Evolutionary conservation across 1,140 invertebrate species (phyloP), one percentile per base, ranked within the genome.

Genomic region (Xylocopa sonorina): DNA sequence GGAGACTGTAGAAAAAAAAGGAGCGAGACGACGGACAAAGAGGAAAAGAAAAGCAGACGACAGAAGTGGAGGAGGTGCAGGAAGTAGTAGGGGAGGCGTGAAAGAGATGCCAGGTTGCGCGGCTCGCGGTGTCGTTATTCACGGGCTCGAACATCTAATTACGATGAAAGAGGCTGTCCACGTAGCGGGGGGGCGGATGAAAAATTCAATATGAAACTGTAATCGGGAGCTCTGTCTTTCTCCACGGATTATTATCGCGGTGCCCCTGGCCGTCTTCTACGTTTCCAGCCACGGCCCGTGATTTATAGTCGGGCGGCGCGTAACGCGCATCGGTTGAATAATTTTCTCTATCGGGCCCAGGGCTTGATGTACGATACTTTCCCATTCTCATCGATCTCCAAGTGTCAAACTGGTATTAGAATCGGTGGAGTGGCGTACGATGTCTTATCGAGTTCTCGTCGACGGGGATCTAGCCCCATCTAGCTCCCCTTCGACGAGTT

Each of bases 311-410:
- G 82, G 57, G 69, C 50, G 55, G 38, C 57, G 24, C 43, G 67
- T 62, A 74, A 55, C 43, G 60, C 53, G 32, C 68, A 43, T 50
- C 63, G 57, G 43, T 60, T 53, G 69, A 81, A 85, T 85, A 84
- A 85, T 85, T 85, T 84, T 78, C 79, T 83, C 77, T 53, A 57
- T 69, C 62, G 51, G 57, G 67, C 62, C 14, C 24, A n/a, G 43
- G 18, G 29, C 7, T n/a, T 34, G 68, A 81, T 62, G 78, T 81
- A 85, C 84, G 83, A 85, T 82, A 85, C 75, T 85, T 85, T 85
- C 69, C 71, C 83, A 82, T 86, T 75, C 83, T 67, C 84, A 86
- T 86, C 84, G 83, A 86, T 86, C 84, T 82, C 83, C 48, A 82
- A 85, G 78, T 86, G 83, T 86, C 84, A 78, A 86, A 85, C 74